Evolutionary conservation across 2,113 vertebrate genomes (phyloP), one percentile per base, ranked within the genome.

Genomic region (Triplophysa siluroides): DNA sequence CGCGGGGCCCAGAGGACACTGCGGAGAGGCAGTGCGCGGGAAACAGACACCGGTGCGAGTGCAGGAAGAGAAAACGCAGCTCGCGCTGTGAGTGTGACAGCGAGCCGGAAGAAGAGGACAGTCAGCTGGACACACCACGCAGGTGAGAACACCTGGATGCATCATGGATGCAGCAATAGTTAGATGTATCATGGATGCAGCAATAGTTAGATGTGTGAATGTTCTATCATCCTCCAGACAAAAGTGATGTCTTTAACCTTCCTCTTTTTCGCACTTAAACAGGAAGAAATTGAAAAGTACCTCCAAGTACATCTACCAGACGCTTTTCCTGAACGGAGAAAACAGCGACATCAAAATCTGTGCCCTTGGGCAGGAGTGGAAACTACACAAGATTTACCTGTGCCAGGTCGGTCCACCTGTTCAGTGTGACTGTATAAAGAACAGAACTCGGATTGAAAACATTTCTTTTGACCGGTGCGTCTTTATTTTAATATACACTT

Each of bases 261-360:
- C 2, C 47, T 38, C 2, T 60, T 19, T 16, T 18, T 38, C 9
- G 2, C 8, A 8, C 61, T 60, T 18, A 29, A 54, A 62, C 84
- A 98, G 97, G 90, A 99, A 99, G 86, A 98, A 97, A 80, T 63
- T 98, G 83, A 98, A 96, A 89, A 98, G 96, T 86, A 99, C 97
- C 0, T 99, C 97, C 0, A 96, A 94, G 50, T 99, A 99, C 78
- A 99, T 99, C 88, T 99, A 98, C 84, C 96, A 98, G 87, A 99
- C 97, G 0, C 92, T 99, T 68, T 99, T 99, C 87, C 82, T 99
- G 81, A 97, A 98, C 52, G 97, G 97, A 4, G 96, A 99, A 89
- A 98, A 99, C 88, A 99, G 98, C 13, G 98, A 99, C 70, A 92
- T 99, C 87, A 93, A 95, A 21, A 99, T 99, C 33, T 95, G 95